These are phyloP conservation scores for Mesoclemmys tuberculata DNA, from an alignment of 2,113 vertebrate species.

Conservation along the genomic window DNA sequence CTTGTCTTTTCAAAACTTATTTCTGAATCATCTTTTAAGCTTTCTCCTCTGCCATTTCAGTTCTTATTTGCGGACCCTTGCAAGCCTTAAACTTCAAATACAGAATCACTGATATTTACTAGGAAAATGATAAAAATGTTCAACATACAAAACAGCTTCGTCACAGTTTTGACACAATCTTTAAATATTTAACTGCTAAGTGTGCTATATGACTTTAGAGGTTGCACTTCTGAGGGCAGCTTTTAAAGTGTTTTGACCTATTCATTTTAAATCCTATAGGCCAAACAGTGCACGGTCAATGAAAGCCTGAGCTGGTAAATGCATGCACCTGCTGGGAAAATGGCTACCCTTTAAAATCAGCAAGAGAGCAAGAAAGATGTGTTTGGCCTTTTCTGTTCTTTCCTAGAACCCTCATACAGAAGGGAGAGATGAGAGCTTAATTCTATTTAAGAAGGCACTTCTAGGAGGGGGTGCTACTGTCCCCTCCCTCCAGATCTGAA, in stretches of 20 bases:
- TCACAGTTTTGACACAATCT: not conserved
- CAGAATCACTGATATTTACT: constrained; percentile 60
- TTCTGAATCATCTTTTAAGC: not conserved
- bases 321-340: constrained; percentile 65
- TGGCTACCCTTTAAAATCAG: constrained; percentile 58
- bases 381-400: constrained; percentile 37
- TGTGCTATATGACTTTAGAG: constrained; percentile 54
- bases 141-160: constrained; percentile 36
- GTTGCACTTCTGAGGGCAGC: constrained; percentile 54
- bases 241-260: constrained; percentile 63
- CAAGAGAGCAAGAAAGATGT: constrained; percentile 54
- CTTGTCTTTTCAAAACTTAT: not conserved
- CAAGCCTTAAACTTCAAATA: constrained; percentile 47
- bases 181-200: constrained; percentile 52
- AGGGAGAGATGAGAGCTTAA: constrained; percentile 34
- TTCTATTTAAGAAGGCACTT: constrained; percentile 29
- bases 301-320: constrained; percentile 52
- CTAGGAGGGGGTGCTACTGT: constrained; percentile 45
- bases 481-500: constrained; percentile 60
- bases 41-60: constrained; percentile 34
- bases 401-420: constrained; percentile 48
- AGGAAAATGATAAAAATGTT: constrained; percentile 54
- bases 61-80: constrained; percentile 47
- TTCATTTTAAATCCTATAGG: constrained; percentile 56
- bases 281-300: constrained; percentile 50